Percentiles rank a stretch among this genome's conserved stretches.
Conservation (phyloP, 2,888 invertebrate genomes). For the Eilema sororculum region DNA sequence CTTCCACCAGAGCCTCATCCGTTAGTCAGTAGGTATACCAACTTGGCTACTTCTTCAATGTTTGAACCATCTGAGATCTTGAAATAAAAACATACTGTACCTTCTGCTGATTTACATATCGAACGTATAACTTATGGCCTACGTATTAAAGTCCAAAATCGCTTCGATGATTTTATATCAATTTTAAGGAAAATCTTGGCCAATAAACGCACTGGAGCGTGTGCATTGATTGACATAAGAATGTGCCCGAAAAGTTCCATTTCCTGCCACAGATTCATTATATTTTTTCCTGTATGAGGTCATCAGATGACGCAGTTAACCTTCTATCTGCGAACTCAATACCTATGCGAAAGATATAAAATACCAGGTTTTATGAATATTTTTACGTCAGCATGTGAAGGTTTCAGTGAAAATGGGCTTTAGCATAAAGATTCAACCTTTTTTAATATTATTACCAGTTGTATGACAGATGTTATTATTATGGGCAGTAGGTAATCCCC, state of each 20-base stretch:
- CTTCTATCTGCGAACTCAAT: not conserved
- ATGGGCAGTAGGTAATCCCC: no score
- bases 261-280: conserved; percentile 3
- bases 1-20: no score
- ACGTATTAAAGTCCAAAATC: conserved; percentile 29
- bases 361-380: not conserved
- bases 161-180: conserved; percentile 36
- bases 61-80: not conserved
- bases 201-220: conserved; percentile 36
- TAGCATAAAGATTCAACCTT: not conserved
- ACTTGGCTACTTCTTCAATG: not conserved
- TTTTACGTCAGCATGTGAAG: not conserved
- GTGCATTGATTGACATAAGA: conserved; percentile 41
- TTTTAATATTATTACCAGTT: no score
- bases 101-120: no score
- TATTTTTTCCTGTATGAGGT: conserved; percentile 12
- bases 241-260: conserved; percentile 25
- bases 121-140: conserved; percentile 25
- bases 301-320: not conserved
- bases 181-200: conserved; percentile 20
- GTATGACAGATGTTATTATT: no score
- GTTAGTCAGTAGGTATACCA: no score
- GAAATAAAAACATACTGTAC: not conserved
- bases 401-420: not conserved
- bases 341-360: not conserved